Evolutionary conservation across 92 coral and sea anemone genomes (phyloP), one percentile per base, ranked within the genome.

Genomic region (Palythoa heliodiscus): DNA sequence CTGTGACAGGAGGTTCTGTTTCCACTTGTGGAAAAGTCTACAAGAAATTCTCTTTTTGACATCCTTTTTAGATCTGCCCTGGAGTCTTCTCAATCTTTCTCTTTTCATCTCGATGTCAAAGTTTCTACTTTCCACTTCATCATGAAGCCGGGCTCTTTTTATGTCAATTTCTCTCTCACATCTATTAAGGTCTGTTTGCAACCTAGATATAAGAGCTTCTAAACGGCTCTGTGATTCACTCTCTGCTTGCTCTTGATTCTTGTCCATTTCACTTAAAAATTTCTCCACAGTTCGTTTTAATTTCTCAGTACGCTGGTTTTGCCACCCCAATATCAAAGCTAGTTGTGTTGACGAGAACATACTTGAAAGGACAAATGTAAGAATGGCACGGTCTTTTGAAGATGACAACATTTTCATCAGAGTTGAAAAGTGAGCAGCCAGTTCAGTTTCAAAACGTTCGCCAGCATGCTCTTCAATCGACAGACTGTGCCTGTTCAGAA

Each of bases 341-440:
- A 3, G 64, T 58, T 11, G 4, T 11, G 64, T 11, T 11, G 7
- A 20, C 17, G 64, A 58, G 64, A 58, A 58, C 17, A 58, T 58
- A 58, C 17, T 15, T 19, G 88, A 86, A 75, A 90, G 86, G 15
- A 90, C 82, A 86, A 90, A 90, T 81, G 52, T 63, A 11, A 90
- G 69, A 86, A 86, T 82, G 55, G 89, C 92, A 0, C 92, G 61
- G 82, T 90, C 92, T 70, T 90, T 90, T 15, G 92, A 23, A 13
- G 92, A 29, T 71, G 92, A 86, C 83, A 64, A 35, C 37, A 86
- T 11, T 57, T 57, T 57, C 63, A 57, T 57, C 17, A 58, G 2
- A 11, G 4, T 15, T 9, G 64, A 20, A 58, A 58, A 4, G 64
- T 58, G 17, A 15, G 19, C n/a, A 15, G n/a, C 19, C 4, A 15